Conservation (phyloP, 1,140 invertebrate species). For the Heliconius nattereri region DNA sequence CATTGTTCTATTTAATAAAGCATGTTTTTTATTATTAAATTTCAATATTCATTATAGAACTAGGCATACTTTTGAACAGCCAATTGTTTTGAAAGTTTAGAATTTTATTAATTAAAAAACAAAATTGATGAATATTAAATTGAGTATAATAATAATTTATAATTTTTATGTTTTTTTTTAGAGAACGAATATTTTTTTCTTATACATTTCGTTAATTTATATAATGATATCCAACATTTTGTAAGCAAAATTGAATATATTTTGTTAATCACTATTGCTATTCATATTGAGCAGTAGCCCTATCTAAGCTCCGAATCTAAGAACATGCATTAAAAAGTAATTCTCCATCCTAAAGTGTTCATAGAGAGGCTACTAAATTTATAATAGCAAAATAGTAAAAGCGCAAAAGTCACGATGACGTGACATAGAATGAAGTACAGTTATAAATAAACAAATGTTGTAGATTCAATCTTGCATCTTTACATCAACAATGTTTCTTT, state of each 20-base stretch:
- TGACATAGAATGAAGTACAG: not conserved
- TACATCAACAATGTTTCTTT: too few relatives aligned
- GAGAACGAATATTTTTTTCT: too few relatives aligned
- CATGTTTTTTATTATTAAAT: not conserved
- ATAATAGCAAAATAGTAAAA: not conserved
- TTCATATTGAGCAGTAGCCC: slow-evolving; percentile 17
- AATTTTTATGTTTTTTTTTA: too few relatives aligned
- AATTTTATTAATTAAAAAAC: not conserved
- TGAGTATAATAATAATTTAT: too few relatives aligned
- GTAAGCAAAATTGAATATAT: not conserved
- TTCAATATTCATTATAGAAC: not conserved
- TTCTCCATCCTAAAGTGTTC: slow-evolving; percentile 35
- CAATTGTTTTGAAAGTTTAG: not conserved
- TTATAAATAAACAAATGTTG: not conserved
- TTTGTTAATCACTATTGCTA: not conserved
- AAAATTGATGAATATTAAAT: not conserved
- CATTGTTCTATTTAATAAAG: not conserved
- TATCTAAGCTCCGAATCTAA: slow-evolving; percentile 11
- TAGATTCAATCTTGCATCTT: not conserved
- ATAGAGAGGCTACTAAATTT: slow-evolving; percentile 22
- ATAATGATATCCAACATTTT: not conserved
- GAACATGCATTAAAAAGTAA: slow-evolving; percentile 40
- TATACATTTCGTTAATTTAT: too few relatives aligned
- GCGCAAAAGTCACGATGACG: not conserved
- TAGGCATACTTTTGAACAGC: not conserved